Conservation (phyloP, 1,140 invertebrate genomes). For the Micrasema minimum region DNA sequence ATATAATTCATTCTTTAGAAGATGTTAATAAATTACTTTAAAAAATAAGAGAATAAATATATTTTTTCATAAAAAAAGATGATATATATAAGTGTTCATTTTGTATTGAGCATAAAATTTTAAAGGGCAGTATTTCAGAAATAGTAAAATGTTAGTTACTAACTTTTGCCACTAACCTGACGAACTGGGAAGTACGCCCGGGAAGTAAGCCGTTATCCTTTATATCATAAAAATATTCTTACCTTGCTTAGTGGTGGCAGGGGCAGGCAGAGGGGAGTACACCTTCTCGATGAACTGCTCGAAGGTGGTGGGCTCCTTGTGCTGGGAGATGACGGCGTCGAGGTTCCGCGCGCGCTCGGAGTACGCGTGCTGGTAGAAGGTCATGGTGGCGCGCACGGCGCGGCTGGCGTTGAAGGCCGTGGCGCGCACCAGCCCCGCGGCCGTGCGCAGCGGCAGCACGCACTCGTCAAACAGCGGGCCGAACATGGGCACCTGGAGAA, state of each 20-base stretch:
- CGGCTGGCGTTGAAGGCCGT: constrained; percentile 93
- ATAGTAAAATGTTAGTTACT: too few species aligned
- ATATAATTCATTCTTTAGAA: too few species aligned
- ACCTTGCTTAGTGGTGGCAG: constrained; percentile 59
- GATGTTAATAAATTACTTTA: too few species aligned
- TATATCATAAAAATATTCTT: too few species aligned
- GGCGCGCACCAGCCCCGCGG: constrained; percentile 88
- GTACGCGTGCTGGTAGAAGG: constrained; percentile 93
- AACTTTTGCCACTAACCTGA: too few species aligned
- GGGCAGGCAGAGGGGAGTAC: constrained; percentile 78
- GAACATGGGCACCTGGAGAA: constrained; percentile 86
- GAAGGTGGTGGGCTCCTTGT: constrained; percentile 90
- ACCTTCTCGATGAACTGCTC: constrained; percentile 90
- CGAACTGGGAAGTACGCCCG: too few species aligned
- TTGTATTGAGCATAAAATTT: too few species aligned
- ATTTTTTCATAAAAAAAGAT: too few species aligned
- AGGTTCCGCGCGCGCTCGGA: constrained; percentile 89
- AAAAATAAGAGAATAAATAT: too few species aligned
- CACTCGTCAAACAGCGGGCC: constrained; percentile 96
- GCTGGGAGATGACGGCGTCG: constrained; percentile 88
- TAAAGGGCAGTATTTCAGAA: too few species aligned
- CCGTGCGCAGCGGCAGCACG: constrained; percentile 89
- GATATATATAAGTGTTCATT: too few species aligned
- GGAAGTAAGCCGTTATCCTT: too few species aligned
- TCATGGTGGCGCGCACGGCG: constrained; percentile 86